Conservation (phyloP, 2,113 vertebrate genomes). For the Psittacula cyanocephala region DNA sequence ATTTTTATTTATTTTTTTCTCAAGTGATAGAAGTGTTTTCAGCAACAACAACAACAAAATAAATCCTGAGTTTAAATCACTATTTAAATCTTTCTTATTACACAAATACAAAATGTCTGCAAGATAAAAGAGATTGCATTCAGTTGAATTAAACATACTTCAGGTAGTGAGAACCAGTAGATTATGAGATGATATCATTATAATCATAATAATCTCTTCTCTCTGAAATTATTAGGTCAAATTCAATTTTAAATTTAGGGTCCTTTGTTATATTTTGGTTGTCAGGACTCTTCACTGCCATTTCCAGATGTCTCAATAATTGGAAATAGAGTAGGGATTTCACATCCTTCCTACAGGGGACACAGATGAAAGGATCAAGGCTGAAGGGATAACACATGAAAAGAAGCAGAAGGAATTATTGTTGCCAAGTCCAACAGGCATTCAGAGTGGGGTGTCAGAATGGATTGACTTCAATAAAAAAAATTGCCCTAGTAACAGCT, state of each 20-base stretch:
- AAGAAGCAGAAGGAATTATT: slow-evolving; percentile 66
- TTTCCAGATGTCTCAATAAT: slow-evolving; percentile 45
- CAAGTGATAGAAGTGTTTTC: neutral
- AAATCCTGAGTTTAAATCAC: neutral
- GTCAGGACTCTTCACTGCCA: neutral
- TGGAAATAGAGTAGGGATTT: slow-evolving; percentile 38
- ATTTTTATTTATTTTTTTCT: neutral
- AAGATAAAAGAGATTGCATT: neutral
- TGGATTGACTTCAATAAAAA: slow-evolving; percentile 57
- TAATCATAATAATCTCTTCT: neutral
- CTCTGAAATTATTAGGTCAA: neutral
- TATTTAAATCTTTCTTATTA: neutral
- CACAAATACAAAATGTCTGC: neutral
- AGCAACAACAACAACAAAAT: neutral
- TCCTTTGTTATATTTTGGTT: neutral
- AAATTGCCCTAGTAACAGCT: neutral
- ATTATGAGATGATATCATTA: neutral
- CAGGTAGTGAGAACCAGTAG: neutral
- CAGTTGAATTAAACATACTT: neutral
- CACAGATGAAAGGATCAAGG: slow-evolving; percentile 59
- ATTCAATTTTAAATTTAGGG: neutral
- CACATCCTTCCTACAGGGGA: slow-evolving; percentile 37
- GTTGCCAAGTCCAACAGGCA: slow-evolving; percentile 41
- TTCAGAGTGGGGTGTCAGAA: slow-evolving; percentile 53
- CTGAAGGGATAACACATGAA: slow-evolving; percentile 63